Evolutionary conservation across 1,140 invertebrate genomes (phyloP), one percentile per base, ranked within the genome.

Genomic region (Oedothorax gibbosus): DNA sequence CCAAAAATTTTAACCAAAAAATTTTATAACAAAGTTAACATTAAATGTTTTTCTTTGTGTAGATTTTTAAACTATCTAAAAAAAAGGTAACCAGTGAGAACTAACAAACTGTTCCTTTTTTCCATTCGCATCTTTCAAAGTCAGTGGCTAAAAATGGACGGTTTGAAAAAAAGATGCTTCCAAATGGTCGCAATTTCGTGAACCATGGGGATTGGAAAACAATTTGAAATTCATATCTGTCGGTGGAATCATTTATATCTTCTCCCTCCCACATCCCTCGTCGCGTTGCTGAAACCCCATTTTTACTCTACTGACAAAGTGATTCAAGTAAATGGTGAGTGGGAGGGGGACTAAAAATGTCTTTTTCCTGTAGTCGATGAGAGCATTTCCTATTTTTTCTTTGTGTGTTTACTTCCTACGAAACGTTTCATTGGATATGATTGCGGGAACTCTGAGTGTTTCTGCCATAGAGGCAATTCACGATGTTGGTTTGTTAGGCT

Each of bases 181-280:
- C 72, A 86, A 86, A 86, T 86, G 79, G 85, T 76, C 50, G 85
- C 85, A 86, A 86, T 86, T 86, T 86, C 75, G 85, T 77, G 78
- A 82, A 82, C 77, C 85, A 86, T 62, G 73, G 85, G 85, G 76
- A 86, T 86, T 86, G 85, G 85, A 86, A 86, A 86, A 86, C 85
- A 86, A 86, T 86, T 86, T 86, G 85, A 86, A 86, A 82, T 86
- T 86, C 85, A 86, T 86, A 86, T 86, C 85, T 82, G 72, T 60
- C 54, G 62, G 85, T 62, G 60, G 77, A 69, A 86, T 86, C 85
- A 86, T 86, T 86, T 86, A 81, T 86, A 84, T 84, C 81, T 79
- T 20, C 35, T 51, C 21, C n/a, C 50, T 73, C 50, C 18, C 49
- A 2, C 62, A 14, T 56, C 76, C 50, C 64, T n/a, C 62, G 10